These are phyloP conservation scores for Trichoplusia ni DNA, from an alignment of 1,140 invertebrate species.

Conservation along the genomic window DNA sequence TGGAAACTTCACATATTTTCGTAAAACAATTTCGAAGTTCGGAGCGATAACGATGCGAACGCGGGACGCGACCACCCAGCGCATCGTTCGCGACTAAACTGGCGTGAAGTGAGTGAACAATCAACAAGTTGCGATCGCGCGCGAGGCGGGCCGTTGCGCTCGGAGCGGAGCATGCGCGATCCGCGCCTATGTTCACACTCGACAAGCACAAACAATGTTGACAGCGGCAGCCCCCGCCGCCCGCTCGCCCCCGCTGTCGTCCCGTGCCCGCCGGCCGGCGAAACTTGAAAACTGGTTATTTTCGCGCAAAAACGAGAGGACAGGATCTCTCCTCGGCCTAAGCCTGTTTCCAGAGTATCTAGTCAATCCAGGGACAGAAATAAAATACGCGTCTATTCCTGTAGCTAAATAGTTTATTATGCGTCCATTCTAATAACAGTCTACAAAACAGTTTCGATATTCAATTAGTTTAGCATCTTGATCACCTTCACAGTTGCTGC, in stretches of 20 bases:
- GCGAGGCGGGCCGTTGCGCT: slow-evolving; percentile 61
- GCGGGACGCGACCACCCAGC: slow-evolving; percentile 65
- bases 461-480: slow-evolving; percentile 28
- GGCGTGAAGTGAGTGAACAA: slow-evolving; percentile 77
- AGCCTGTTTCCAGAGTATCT: slow-evolving; percentile 35
- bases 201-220: slow-evolving; percentile 60
- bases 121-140: slow-evolving; percentile 76
- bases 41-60: slow-evolving; percentile 55
- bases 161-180: slow-evolving; percentile 74
- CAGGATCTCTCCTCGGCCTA: slow-evolving; percentile 42
- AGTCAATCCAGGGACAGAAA: slow-evolving; percentile 34
- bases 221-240: slow-evolving; percentile 24
- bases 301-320: slow-evolving; percentile 65
- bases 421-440: slow-evolving; percentile 30
- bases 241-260: slow-evolving; percentile 12
- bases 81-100: slow-evolving; percentile 77
- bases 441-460: slow-evolving; percentile 40
- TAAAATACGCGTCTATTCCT: slow-evolving; percentile 32
- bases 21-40: slow-evolving; percentile 77
- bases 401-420: slow-evolving; percentile 12
- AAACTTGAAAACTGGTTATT: slow-evolving; percentile 57
- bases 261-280: slow-evolving; percentile 30
- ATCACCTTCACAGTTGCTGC: slow-evolving; percentile 28
- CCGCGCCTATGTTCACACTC: slow-evolving; percentile 69
- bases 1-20: slow-evolving; percentile 79